Base-by-base conservation (phyloP, 2,797 vertebrate genomes). In the Notolabrus celidotus region DNA sequence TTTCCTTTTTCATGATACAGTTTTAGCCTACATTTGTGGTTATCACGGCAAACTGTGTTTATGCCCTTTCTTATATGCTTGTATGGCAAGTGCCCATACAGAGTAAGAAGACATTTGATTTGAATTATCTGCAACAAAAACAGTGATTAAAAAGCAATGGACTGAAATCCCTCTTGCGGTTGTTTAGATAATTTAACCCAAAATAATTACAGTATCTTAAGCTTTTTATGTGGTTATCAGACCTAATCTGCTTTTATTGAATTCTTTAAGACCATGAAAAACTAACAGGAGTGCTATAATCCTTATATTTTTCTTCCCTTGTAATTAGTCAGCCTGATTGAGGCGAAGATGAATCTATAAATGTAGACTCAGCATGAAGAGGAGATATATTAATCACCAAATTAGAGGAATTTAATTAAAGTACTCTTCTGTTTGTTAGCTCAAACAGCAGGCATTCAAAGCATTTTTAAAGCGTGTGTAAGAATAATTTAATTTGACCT, bases 391-490 rank as follows among this genome's bases (percentile, higher is more conserved):
- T 49, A 77, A 73, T 66, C 33, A 43, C 41, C 23, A 50, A 66
- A 77, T 77, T 58, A 70, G 27, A 69, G 6, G 22, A 15, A 67
- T 62, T 62, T 62, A 54, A 70, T 82, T 23, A 54, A 67, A 20
- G 6, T 47, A 50, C 42, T 5, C 23, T 6, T 67, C 16, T 58
- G 45, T 57, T 63, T 53, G 10, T 45, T 38, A 36, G 51, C 19
- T 67, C 4, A 57, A 16, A 56, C 10, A 29, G 22, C 27, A 25
- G 17, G 7, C 0, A 20, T 36, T 51, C 10, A 25, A 11, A 50
- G 15, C 0, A 1, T n/a, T 57, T 22, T 15, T 10, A 43, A 27
- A 34, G 9, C 23, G 43, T 36, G 20, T 57, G n/a, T 43, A 27
- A 45, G 8, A 42, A 19, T 2, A 42, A 41, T 12, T 5, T 1